These are phyloP conservation scores for Gymnocheta viridis DNA, from an alignment of 2,888 invertebrate species.

Conservation along the genomic window DNA sequence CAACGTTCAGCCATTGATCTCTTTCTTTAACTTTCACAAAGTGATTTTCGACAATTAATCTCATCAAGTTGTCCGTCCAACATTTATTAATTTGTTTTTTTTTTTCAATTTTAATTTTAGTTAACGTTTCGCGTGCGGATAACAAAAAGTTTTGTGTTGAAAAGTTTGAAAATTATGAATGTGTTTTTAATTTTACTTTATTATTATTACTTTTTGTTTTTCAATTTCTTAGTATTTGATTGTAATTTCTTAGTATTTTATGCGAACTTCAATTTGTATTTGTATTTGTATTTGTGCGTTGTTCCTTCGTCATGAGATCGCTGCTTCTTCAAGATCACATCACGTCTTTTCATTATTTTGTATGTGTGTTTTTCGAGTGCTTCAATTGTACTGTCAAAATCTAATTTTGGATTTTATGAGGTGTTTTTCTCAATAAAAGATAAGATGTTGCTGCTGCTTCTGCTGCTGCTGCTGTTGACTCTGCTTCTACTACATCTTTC, in stretches of 20 bases:
- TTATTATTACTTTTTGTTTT: not conserved
- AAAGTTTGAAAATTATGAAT: not conserved
- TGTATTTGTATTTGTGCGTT: not conserved
- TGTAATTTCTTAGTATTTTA: not conserved
- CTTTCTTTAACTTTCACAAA: not conserved
- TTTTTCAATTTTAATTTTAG: not conserved
- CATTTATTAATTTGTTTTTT: constrained; percentile 1
- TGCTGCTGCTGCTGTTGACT: not conserved
- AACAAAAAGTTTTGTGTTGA: not conserved
- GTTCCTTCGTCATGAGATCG: constrained; percentile 1
- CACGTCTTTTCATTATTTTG: constrained; percentile 43
- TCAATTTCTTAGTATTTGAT: not conserved
- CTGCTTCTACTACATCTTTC: not conserved
- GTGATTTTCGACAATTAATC: constrained; percentile 24
- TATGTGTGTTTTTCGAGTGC: constrained; percentile 44
- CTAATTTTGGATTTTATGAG: constrained; percentile 70
- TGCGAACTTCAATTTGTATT: too few species aligned
- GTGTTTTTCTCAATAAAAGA: constrained; percentile 43
- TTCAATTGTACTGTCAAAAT: constrained; percentile 63
- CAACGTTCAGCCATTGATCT: constrained; percentile 75
- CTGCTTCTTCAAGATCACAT: constrained; percentile 13
- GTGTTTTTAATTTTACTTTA: not conserved
- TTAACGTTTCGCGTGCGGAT: not conserved
- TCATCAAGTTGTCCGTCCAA: constrained; percentile 1
- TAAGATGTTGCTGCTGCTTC: not conserved